Evolutionary conservation across 2,797 vertebrate species (phyloP), one percentile per base, ranked within the genome.

Genomic region (Enteromius paludinosus): DNA sequence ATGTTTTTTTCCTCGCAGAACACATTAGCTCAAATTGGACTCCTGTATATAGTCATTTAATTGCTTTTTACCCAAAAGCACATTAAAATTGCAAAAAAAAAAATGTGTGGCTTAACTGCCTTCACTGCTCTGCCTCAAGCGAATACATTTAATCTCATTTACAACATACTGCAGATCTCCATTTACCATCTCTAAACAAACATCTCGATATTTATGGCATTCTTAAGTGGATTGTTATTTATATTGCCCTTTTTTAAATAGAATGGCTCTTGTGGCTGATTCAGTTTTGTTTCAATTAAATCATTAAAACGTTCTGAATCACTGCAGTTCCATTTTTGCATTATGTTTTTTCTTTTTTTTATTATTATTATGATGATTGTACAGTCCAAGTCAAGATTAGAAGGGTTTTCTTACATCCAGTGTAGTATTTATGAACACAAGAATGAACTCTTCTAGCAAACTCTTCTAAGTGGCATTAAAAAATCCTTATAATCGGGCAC

Each of bases 61-160:
- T 85, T 87, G 72, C 54, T 62, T 77, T 85, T 83, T 75, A 73
- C 78, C 77, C 74, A 78, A 83, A 85, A 66, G 77, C 81, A 83
- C 43, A 74, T 83, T 65, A 81, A 78, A 79, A 30, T 78, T 52
- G 38, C 30, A 28, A 30, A 62, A 30, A 30, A 62, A 30, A n/a
- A 61, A 62, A 28, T 56, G 78, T 88, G 71, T 66, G 41, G 71
- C 84, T 77, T 86, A 79, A 76, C 65, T 59, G 49, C 62, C 54
- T 62, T 86, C 85, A 87, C 77, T 81, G 71, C 74, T 87, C 69
- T 78, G 54, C 81, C 30, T 43, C 79, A n/a, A 79, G 80, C 54
- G 38, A 79, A 30, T 54, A 74, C 12, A 1, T 79, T 82, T 43
- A 52, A 65, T 79, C 77, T 69, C 30, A 74, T 81, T 86, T 78